phyloP scores from a whole-genome alignment of 2,113 vertebrate genomes.

The Sminthopsis crassicaudata region DNA sequence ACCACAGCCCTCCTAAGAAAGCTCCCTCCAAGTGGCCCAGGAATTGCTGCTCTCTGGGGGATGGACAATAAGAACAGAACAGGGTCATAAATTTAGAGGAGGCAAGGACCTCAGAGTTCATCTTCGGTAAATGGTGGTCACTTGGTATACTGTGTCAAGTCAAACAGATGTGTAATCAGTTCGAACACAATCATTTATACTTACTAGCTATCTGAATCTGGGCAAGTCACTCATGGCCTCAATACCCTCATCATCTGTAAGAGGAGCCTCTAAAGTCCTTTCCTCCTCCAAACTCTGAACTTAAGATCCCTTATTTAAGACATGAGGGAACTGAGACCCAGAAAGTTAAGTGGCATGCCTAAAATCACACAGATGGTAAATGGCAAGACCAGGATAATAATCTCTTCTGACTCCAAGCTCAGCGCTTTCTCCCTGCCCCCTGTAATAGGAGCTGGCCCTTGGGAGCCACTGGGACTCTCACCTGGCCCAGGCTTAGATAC shows the following conservation, averaged over 20 bases:
- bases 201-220: neutral
- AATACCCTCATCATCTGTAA: neutral
- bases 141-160: neutral
- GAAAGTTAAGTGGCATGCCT: neutral
- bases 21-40: neutral
- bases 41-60: neutral
- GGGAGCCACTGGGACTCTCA: neutral
- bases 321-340: neutral
- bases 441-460: neutral
- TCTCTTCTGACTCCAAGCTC: neutral
- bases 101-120: neutral
- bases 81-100: neutral
- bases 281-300: neutral
- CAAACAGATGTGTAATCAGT: neutral
- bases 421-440: neutral
- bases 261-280: neutral
- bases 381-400: neutral
- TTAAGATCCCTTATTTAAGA: neutral
- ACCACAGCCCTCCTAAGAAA: neutral
- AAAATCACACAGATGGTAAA: neutral
- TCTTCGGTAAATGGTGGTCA: neutral
- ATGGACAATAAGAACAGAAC: no score
- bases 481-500: slow-evolving; percentile 64
- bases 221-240: neutral
- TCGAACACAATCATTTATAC: neutral